Percentiles rank a stretch among this genome's conserved stretches.
phyloP scores from a whole-genome alignment of 2,888 invertebrate species.

The Campoplex nolae region DNA sequence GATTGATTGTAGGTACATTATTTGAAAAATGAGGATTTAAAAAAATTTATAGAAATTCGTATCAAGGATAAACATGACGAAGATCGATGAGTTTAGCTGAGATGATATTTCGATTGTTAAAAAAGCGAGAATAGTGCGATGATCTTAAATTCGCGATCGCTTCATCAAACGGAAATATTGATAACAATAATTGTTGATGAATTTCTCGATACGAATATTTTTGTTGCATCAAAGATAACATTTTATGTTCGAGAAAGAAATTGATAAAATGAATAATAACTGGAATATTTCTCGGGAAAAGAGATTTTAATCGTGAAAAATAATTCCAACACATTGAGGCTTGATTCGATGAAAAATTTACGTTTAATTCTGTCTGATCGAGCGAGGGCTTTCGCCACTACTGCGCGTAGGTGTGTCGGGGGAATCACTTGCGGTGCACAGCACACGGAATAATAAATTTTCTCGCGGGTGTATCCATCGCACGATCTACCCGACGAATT shows the following conservation, averaged over 20 bases:
- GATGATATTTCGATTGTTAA: not conserved
- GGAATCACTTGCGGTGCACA: conserved; percentile 54
- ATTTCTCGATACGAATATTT: not conserved
- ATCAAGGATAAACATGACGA: not conserved
- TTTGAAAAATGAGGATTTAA: not conserved
- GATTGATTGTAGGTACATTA: not conserved
- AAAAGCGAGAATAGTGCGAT: conserved; percentile 4
- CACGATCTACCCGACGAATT: not conserved
- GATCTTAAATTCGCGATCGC: not conserved
- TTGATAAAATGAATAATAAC: not conserved
- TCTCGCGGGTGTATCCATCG: not conserved
- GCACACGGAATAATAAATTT: conserved; percentile 50
- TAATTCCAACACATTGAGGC: not conserved
- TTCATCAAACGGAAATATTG: not conserved
- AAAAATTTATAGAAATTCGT: not conserved
- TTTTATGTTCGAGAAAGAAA: not conserved
- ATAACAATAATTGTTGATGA: not conserved
- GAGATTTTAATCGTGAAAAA: conserved; percentile 20
- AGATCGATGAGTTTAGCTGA: not conserved
- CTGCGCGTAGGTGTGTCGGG: conserved; percentile 55
- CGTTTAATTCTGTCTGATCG: conserved; percentile 41
- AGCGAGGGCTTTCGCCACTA: conserved; percentile 32
- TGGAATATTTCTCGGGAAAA: conserved; percentile 7
- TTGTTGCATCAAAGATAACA: conserved; percentile 1
- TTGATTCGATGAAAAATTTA: conserved; percentile 32